phyloP scores from a whole-genome alignment of 2,113 vertebrate species.

The Glareola pratincola region DNA sequence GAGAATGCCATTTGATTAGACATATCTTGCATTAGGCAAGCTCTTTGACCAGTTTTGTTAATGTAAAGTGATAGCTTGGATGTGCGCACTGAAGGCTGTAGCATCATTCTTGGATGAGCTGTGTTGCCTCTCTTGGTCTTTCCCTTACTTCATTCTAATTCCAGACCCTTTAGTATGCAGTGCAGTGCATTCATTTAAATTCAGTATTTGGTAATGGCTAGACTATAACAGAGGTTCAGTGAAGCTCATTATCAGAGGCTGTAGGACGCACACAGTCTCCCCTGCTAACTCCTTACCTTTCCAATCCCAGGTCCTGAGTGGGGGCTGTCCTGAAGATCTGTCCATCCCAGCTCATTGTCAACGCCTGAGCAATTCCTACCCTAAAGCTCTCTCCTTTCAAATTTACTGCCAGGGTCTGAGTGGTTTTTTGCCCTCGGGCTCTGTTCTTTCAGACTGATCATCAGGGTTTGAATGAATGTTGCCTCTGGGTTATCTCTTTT shows the following conservation, averaged over 20 bases:
- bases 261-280: background rate
- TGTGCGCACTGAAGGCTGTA: background rate
- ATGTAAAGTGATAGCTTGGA: background rate
- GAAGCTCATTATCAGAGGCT: slow-evolving; percentile 32
- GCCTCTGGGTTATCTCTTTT: slow-evolving; percentile 61
- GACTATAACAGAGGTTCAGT: background rate
- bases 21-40: background rate
- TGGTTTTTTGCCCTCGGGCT: slow-evolving; percentile 51
- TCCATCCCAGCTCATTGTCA: slow-evolving; percentile 16
- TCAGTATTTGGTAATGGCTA: background rate
- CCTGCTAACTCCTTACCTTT: slow-evolving; percentile 12
- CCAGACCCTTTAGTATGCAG: background rate
- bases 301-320: background rate
- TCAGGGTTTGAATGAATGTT: slow-evolving; percentile 33
- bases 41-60: background rate
- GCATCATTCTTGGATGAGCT: background rate
- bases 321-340: background rate
- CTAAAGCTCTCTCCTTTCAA: slow-evolving; percentile 60
- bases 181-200: slow-evolving; percentile 31
- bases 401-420: background rate
- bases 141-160: background rate
- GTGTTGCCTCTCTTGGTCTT: background rate
- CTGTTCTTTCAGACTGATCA: slow-evolving; percentile 61
- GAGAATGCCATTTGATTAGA: background rate
- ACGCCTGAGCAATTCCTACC: slow-evolving; percentile 39